phyloP scores from a whole-genome alignment of 2,888 invertebrate species.

The Nymphalis polychloros region DNA sequence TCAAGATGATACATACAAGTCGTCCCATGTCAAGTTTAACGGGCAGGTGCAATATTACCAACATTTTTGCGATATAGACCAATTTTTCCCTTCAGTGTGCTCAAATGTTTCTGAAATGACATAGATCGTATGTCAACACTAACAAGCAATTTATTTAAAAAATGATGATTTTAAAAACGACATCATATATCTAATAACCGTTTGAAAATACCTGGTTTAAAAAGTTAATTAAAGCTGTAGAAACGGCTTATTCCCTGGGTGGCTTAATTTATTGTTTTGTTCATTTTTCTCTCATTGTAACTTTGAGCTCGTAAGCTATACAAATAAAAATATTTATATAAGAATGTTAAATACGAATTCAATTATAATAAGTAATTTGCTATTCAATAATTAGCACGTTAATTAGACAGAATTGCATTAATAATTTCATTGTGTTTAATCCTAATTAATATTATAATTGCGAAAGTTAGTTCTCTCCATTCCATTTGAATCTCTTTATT shows the following conservation, averaged over 20 bases:
- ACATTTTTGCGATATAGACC: slow-evolving; percentile 56
- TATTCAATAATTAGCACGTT: slow-evolving; percentile 6
- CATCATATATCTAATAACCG: slow-evolving; percentile 49
- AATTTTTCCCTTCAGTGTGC: slow-evolving; percentile 48
- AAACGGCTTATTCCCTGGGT: slow-evolving; percentile 66
- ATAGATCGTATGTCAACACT: slow-evolving; percentile 34
- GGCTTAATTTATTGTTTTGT: slow-evolving; percentile 72
- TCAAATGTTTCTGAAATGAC: slow-evolving; percentile 35
- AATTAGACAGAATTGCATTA: slow-evolving; percentile 3
- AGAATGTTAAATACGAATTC: slow-evolving; percentile 20
- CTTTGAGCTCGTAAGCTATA: slow-evolving; percentile 43
- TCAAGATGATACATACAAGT: slow-evolving; percentile 76
- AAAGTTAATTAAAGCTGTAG: slow-evolving; percentile 77
- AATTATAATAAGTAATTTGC: neutral
- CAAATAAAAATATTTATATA: slow-evolving; percentile 40
- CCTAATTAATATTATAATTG: too few species aligned
- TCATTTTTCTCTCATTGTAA: slow-evolving; percentile 61
- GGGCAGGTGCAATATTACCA: slow-evolving; percentile 71
- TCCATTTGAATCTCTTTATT: too few species aligned
- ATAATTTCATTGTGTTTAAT: neutral
- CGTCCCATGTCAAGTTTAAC: slow-evolving; percentile 72
- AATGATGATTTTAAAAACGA: slow-evolving; percentile 6
- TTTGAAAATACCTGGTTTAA: slow-evolving; percentile 61
- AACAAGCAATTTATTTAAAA: slow-evolving; percentile 32
- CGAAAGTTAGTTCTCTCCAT: too few species aligned